These are phyloP conservation scores for Stenodera caucasica DNA, from an alignment of 2,888 invertebrate genomes.

Conservation along the genomic window DNA sequence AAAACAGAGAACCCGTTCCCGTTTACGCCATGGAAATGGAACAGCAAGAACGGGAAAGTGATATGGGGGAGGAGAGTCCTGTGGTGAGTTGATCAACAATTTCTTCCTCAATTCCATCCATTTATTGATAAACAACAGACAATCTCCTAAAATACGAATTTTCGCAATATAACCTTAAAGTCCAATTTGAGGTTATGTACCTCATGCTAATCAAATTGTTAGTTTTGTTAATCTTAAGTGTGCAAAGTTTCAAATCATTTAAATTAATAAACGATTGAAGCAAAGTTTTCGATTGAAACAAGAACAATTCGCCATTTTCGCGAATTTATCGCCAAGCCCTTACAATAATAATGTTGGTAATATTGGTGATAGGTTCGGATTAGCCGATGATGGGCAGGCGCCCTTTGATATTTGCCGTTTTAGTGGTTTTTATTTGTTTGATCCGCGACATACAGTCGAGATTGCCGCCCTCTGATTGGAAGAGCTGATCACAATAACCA, in stretches of 20 bases:
- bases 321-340: no score
- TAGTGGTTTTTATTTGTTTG: conserved; percentile 4
- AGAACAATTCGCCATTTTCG: conserved; percentile 11
- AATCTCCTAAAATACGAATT: no score
- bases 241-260: no score
- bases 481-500: conserved; percentile 40
- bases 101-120: no score
- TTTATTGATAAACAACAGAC: no score
- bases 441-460: conserved; percentile 32
- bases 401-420: neutral
- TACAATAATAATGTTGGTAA: neutral
- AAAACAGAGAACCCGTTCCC: conserved; percentile 85
- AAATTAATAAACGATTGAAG: no score
- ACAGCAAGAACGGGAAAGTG: conserved; percentile 66
- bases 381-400: neutral
- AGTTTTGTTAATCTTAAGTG: no score
- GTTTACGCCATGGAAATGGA: conserved; percentile 79
- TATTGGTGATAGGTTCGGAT: neutral
- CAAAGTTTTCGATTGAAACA: no score
- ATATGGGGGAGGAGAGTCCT: conserved; percentile 73
- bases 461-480: conserved; percentile 44
- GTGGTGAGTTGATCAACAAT: conserved; percentile 63
- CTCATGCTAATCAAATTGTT: no score
- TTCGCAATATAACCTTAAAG: neutral
- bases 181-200: neutral